These are phyloP conservation scores for Timema cristinae DNA, from an alignment of 2,888 invertebrate genomes.

Conservation along the genomic window DNA sequence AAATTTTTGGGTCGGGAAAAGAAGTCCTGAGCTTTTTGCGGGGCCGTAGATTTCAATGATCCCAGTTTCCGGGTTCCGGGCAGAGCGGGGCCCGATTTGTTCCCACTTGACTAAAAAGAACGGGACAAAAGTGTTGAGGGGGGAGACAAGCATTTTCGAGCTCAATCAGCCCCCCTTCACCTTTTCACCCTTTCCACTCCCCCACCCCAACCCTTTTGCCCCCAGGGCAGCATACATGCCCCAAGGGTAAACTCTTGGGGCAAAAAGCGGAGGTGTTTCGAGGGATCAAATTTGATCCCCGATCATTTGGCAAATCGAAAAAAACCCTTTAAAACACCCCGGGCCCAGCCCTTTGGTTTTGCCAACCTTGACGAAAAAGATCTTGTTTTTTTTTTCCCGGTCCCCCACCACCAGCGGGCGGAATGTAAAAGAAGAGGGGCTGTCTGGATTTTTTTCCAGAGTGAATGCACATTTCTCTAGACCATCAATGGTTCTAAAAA, in stretches of 20 bases:
- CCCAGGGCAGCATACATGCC: constrained; percentile 19
- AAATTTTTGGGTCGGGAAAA: constrained; percentile 48
- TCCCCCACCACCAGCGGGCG: constrained; percentile 32
- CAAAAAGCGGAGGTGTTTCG: constrained; percentile 41
- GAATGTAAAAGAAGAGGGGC: constrained; percentile 51
- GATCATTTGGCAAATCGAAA: constrained; percentile 30
- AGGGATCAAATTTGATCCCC: constrained; percentile 33
- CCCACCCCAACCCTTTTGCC: constrained; percentile 22
- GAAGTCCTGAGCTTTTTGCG: constrained; percentile 49
- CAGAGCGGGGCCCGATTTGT: constrained; percentile 46
- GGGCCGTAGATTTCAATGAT: constrained; percentile 52
- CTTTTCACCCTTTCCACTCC: constrained; percentile 16
- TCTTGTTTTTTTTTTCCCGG: constrained; percentile 33
- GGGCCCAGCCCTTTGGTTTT: constrained; percentile 31
- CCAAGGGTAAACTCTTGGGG: constrained; percentile 37
- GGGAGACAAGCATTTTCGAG: constrained; percentile 26
- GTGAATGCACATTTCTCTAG: constrained; percentile 57
- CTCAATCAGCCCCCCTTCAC: constrained; percentile 22
- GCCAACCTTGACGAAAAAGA: constrained; percentile 35
- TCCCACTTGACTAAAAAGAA: constrained; percentile 41
- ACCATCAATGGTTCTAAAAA: constrained; percentile 58
- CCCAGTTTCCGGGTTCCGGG: constrained; percentile 51
- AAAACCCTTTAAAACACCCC: constrained; percentile 30
- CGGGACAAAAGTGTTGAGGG: constrained; percentile 1
- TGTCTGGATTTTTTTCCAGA: constrained; percentile 60